A percentile compares a stretch with the other conserved stretches of the same genome.
These are phyloP conservation scores for Salvelinus sp. DNA, from an alignment of 2,113 vertebrate genomes.

Conservation along the genomic window DNA sequence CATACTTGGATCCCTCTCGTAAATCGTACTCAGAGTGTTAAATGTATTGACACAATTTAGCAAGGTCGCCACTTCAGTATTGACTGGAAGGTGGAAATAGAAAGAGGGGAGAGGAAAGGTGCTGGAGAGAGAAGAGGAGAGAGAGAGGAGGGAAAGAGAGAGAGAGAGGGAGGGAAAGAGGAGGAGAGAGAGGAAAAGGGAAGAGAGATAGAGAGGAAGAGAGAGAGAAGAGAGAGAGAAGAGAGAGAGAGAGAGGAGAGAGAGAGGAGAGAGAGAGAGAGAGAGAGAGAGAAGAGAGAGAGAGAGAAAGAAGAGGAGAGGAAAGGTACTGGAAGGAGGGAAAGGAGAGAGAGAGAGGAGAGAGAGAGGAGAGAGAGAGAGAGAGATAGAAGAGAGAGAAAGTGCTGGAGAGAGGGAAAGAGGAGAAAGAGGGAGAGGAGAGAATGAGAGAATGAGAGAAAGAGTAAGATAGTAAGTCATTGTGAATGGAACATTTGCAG, in stretches of 20 bases:
- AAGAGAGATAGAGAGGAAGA: too few species aligned
- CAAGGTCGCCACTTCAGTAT: constrained; percentile 18
- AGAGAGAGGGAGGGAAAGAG: background rate
- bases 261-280: too few species aligned
- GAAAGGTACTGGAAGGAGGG: background rate
- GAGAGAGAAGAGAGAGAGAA: background rate
- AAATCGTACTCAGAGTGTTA: constrained; percentile 29
- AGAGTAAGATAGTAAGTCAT: too few species aligned
- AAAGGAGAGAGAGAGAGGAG: background rate
- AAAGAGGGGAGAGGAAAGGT: background rate
- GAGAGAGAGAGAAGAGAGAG: background rate
- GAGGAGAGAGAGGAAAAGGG: background rate
- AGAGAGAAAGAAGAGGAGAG: background rate
- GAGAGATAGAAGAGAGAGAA: background rate
- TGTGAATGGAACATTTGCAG: background rate
- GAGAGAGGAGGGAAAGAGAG: background rate
- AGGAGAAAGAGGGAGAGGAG: background rate
- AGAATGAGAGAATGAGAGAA: too few species aligned
- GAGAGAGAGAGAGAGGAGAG: too few species aligned
- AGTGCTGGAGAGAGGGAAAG: too few species aligned
- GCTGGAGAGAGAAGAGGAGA: background rate
- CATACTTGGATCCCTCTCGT: constrained; percentile 38
- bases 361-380: background rate
- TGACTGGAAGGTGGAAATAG: constrained; percentile 27
- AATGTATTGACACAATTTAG: constrained; percentile 41